phyloP scores from a whole-genome alignment of 2,888 invertebrate genomes.

The Dryadula phaetusa region DNA sequence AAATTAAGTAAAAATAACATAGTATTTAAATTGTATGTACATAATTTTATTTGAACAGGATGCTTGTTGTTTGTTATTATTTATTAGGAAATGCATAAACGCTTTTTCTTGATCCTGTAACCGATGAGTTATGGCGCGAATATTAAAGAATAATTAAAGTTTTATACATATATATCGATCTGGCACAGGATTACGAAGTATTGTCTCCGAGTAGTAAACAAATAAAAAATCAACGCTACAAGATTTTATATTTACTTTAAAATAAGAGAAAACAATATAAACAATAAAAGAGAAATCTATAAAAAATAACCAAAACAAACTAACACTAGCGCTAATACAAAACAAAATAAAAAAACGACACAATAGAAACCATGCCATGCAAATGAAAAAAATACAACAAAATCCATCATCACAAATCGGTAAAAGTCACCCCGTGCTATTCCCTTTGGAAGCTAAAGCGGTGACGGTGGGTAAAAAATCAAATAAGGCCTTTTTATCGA shows the following conservation, averaged over 20 bases:
- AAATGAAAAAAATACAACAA: conserved; percentile 55
- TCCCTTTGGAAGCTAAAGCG: conserved; percentile 56
- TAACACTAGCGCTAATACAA: conserved; percentile 66
- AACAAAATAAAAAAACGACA: conserved; percentile 63
- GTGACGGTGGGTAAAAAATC: conserved; percentile 56
- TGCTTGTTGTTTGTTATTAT: no score
- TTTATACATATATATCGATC: not conserved
- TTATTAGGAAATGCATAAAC: no score
- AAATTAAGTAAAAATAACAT: no score
- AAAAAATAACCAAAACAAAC: conserved; percentile 52
- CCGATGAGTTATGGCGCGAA: no score
- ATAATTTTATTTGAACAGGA: no score
- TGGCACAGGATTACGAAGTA: not conserved
- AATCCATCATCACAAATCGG: conserved; percentile 54
- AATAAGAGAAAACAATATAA: conserved; percentile 43
- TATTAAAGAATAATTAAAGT: not conserved
- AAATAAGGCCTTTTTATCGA: conserved; percentile 82
- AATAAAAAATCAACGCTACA: not conserved
- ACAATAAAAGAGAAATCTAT: no score
- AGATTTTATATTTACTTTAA: not conserved
- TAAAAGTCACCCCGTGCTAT: conserved; percentile 58
- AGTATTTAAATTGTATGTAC: no score
- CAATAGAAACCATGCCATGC: conserved; percentile 78
- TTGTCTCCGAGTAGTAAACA: not conserved
- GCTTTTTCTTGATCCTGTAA: no score